Base-by-base conservation (phyloP, 2,113 vertebrate species). In the Lophura nycthemera region DNA sequence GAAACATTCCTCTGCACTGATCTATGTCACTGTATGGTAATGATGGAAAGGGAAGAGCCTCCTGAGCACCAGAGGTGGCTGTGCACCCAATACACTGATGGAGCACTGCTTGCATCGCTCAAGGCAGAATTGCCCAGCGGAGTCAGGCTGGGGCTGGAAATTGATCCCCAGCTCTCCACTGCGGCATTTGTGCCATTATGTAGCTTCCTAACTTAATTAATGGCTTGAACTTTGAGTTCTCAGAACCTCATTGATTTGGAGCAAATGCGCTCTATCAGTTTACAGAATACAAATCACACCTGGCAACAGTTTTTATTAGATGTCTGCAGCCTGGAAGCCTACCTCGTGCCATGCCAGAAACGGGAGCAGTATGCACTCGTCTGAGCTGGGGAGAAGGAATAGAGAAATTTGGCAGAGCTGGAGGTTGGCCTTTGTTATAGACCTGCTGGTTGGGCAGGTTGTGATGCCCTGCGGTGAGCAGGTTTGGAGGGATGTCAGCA, bases 331-430 rank as follows among this genome's bases (percentile, higher is more conserved):
- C 88, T 20, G 8, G 1, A 15, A 22, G 36, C 1, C 2, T 3
- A 20, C n/a, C 14, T 24, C 3, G 0, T 3, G 30, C 47, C 52
- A 3, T 3, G 40, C 3, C 1, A 47, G 67, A 7, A 29, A 25
- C 2, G 15, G 50, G 57, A 19, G 10, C 0, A 16, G 3, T 11
- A 1, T 1, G 24, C 12, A 2, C 1, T 8, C 11, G 1, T 15
- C 32, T 20, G 34, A 40, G 43, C 61, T 17, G 2, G 2, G 14
- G 18, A n/a, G 27, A 11, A 11, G n/a, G 59, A 15, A 7, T 2
- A 18, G 47, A 17, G 71, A 13, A 61, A 1, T 30, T 1, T 24
- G 48, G 43, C 27, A 24, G 57, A 2, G 22, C 54, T 0, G 3
- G 34, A 7, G 30, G 1, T 34, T 20, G 66, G 5, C 25, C 66